Conservation (phyloP, 2,113 vertebrate species). For the Zosterops pallidus region DNA sequence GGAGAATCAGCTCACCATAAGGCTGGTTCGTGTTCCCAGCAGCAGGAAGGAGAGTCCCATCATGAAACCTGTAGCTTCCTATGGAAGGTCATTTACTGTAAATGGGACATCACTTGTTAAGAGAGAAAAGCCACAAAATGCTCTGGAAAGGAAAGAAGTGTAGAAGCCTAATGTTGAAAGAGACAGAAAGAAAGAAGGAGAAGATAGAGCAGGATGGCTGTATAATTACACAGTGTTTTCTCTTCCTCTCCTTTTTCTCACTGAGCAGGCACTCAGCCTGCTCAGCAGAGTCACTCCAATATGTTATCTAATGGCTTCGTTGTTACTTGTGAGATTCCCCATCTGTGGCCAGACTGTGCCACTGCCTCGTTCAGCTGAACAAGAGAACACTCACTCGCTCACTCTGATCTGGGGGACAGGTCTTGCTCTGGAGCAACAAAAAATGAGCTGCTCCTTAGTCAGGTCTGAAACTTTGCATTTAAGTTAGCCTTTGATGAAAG, state of each 20-base stretch:
- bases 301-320: neutral
- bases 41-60: neutral
- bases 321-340: constrained; percentile 42
- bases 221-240: neutral
- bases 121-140: neutral
- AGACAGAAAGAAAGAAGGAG: neutral
- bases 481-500: constrained; percentile 21
- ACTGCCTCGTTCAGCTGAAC: neutral
- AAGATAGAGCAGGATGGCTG: neutral
- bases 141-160: neutral
- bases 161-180: neutral
- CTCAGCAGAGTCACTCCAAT: constrained; percentile 26
- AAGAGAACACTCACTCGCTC: neutral
- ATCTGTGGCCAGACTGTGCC: constrained; percentile 42
- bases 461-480: constrained; percentile 31
- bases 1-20: neutral
- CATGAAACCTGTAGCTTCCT: neutral
- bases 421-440: constrained; percentile 7
- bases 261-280: constrained; percentile 13
- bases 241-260: neutral
- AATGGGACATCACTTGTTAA: neutral
- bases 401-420: neutral
- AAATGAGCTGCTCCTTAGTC: constrained; percentile 16
- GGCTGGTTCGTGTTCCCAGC: neutral
- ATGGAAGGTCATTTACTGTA: neutral